phyloP scores from a whole-genome alignment of 2,113 vertebrate genomes.

The Probosciger aterrimus region DNA sequence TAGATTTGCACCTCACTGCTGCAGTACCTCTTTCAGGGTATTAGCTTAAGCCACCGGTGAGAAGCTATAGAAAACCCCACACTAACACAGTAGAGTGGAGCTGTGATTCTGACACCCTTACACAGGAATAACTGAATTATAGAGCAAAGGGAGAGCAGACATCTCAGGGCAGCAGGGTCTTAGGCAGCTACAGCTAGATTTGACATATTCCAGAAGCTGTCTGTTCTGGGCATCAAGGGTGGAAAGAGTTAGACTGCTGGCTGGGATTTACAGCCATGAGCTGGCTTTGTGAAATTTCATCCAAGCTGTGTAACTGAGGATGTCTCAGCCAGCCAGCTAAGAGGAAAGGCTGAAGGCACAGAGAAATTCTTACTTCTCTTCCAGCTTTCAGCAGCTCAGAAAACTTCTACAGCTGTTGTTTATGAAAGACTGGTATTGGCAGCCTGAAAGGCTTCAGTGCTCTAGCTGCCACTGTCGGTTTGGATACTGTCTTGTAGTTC shows the following conservation, averaged over 20 bases:
- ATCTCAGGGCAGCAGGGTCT: not conserved
- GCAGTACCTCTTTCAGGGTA: not conserved
- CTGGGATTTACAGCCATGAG: not conserved
- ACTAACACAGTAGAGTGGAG: not conserved
- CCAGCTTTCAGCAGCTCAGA: not conserved
- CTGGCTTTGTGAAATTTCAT: constrained; percentile 4
- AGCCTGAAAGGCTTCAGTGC: not conserved
- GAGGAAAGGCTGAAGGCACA: not conserved
- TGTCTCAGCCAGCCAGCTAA: not conserved
- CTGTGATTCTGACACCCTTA: not conserved
- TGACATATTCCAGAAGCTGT: not conserved
- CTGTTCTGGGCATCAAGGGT: not conserved
- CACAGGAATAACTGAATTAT: not conserved
- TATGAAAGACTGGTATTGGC: not conserved
- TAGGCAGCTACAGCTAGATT: not conserved
- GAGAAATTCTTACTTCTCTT: not conserved
- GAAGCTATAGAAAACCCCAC: not conserved
- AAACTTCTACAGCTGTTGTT: not conserved
- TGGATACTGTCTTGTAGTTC: not conserved
- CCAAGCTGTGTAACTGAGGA: not conserved
- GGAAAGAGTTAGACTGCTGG: constrained; percentile 30
- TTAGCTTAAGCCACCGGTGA: not conserved
- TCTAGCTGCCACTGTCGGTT: not conserved
- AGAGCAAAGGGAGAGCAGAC: not conserved
- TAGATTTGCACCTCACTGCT: not conserved